phyloP scores from a whole-genome alignment of 2,888 invertebrate genomes.

The Leptogaster cylindrica region DNA sequence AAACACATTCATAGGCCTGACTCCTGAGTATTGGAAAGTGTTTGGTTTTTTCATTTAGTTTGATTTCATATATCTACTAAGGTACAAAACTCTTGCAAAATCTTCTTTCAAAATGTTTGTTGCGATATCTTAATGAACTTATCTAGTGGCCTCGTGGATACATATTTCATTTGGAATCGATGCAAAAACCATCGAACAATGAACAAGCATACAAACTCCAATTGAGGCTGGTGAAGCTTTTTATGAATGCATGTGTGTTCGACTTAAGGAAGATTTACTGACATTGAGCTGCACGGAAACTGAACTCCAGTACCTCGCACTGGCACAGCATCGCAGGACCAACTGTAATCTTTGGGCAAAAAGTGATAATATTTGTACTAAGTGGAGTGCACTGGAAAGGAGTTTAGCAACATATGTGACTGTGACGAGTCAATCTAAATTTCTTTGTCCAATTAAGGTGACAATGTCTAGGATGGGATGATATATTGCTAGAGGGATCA shows the following conservation, averaged over 20 bases:
- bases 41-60: constrained; percentile 27
- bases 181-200: constrained; percentile 35
- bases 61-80: neutral
- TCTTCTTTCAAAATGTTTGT: constrained; percentile 16
- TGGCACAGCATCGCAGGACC: too few relatives aligned
- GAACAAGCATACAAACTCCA: constrained; percentile 22
- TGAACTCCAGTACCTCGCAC: too few relatives aligned
- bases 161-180: constrained; percentile 26
- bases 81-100: neutral
- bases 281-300: neutral
- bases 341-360: too few relatives aligned
- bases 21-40: too few relatives aligned
- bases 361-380: too few relatives aligned
- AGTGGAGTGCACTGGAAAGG: too few relatives aligned
- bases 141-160: constrained; percentile 36
- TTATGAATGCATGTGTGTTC: neutral
- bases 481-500: too few relatives aligned
- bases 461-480: too few relatives aligned
- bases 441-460: too few relatives aligned
- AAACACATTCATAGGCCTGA: too few relatives aligned
- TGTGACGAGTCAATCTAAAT: too few relatives aligned
- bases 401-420: too few relatives aligned
- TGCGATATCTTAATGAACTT: constrained; percentile 38
- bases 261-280: constrained; percentile 18
- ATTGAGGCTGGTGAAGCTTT: constrained; percentile 23